A percentile compares a stretch with the other conserved stretches of the same genome.
phyloP scores from a whole-genome alignment of 92 coral and sea anemone genomes.

The Galaxea fascicularis region DNA sequence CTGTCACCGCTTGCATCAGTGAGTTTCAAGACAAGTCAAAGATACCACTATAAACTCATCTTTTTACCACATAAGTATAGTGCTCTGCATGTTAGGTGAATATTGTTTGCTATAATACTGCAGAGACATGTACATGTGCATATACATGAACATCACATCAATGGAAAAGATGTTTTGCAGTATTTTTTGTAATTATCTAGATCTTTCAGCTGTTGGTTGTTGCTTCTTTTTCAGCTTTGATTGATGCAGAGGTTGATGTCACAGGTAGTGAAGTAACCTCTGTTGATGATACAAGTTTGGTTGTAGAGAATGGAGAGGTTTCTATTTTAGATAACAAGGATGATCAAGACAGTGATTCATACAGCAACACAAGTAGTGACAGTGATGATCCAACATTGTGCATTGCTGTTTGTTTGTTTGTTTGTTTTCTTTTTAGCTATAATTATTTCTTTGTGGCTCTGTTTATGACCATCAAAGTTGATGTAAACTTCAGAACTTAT shows the following conservation, averaged over 20 bases:
- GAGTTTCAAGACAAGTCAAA: slow-evolving; percentile 4
- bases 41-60: not conserved
- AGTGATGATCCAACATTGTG: slow-evolving; percentile 14
- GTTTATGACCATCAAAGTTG: not conserved
- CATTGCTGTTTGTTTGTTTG: slow-evolving; percentile 4
- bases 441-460: slow-evolving; percentile 13
- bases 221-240: not conserved
- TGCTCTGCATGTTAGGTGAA: not conserved
- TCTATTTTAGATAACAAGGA: slow-evolving; percentile 3
- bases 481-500: slow-evolving; percentile 11
- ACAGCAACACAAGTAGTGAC: slow-evolving; percentile 1
- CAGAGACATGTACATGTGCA: not conserved
- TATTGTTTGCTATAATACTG: slow-evolving; percentile 10
- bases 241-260: slow-evolving; percentile 4
- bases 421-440: not conserved
- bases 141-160: slow-evolving; percentile 10
- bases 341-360: not conserved
- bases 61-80: not conserved
- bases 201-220: slow-evolving; percentile 14
- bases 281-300: not conserved
- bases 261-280: not conserved
- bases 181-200: not conserved
- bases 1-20: slow-evolving; percentile 13
- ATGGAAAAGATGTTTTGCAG: slow-evolving; percentile 12
- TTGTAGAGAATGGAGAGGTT: slow-evolving; percentile 5